These are phyloP conservation scores for Okapia johnstoni DNA, from an alignment of 2,113 vertebrate genomes.

Conservation along the genomic window DNA sequence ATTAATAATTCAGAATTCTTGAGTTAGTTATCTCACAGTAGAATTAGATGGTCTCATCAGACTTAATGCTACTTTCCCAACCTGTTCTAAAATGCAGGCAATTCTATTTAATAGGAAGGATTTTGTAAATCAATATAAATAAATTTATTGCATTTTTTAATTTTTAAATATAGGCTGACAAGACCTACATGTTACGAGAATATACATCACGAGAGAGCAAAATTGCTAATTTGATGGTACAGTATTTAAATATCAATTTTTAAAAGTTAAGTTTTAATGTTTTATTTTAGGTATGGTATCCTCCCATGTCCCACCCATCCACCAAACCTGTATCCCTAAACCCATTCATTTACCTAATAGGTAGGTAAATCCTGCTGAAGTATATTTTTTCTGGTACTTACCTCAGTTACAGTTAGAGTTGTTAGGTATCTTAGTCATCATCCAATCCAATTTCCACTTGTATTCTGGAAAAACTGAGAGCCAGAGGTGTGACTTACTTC, in stretches of 20 bases:
- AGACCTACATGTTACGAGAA: slow-evolving; percentile 91
- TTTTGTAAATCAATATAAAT: neutral
- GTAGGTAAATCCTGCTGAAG: neutral
- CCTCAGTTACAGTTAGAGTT: neutral
- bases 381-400: neutral
- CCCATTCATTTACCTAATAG: neutral
- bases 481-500: neutral
- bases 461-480: neutral
- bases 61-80: neutral
- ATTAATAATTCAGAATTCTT: neutral
- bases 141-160: neutral
- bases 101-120: neutral
- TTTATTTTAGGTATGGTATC: neutral
- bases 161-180: slow-evolving; percentile 85
- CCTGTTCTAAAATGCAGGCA: neutral
- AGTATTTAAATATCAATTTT: slow-evolving; percentile 8
- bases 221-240: slow-evolving; percentile 91
- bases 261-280: slow-evolving; percentile 5
- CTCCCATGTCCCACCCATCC: neutral
- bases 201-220: slow-evolving; percentile 95
- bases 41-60: neutral
- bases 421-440: neutral
- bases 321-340: neutral
- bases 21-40: neutral
- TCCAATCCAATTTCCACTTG: neutral